Conservation (phyloP, 2,113 vertebrate genomes). For the Hystrix cristata region DNA sequence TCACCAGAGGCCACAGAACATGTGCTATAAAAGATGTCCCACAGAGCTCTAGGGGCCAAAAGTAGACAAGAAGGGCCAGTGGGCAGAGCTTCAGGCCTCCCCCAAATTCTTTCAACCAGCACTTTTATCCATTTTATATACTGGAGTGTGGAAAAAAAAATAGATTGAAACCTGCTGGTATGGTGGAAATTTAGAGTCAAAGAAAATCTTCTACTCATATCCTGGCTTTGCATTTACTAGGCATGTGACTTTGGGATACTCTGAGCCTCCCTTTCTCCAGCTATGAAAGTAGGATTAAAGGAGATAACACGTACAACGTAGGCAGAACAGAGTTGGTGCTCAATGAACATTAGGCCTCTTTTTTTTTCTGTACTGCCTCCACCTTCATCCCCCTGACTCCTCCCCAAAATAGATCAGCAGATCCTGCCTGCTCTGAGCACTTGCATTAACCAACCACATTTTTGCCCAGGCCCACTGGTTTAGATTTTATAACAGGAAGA, state of each 20-base stretch:
- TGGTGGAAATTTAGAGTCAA: slow-evolving; percentile 17
- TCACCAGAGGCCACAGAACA: background rate
- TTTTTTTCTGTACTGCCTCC: background rate
- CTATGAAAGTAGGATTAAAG: background rate
- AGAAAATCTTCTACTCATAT: background rate
- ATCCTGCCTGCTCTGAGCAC: background rate
- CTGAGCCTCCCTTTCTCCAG: slow-evolving; percentile 19
- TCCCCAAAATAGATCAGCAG: background rate
- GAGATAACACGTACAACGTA: background rate
- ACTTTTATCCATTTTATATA: background rate
- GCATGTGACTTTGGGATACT: background rate
- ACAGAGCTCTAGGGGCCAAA: background rate
- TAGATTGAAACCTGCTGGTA: background rate
- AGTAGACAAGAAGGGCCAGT: background rate
- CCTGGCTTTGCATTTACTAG: background rate
- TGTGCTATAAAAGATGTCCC: background rate
- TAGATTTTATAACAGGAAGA: background rate
- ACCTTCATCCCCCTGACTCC: background rate
- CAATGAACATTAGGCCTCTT: background rate
- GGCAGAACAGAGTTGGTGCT: background rate
- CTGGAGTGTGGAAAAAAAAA: background rate
- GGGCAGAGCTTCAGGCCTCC: background rate
- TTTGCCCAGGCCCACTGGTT: background rate
- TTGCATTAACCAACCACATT: background rate
- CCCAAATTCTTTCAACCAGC: background rate